phyloP scores from a whole-genome alignment of 2,113 vertebrate genomes.

The Capra hircus region DNA sequence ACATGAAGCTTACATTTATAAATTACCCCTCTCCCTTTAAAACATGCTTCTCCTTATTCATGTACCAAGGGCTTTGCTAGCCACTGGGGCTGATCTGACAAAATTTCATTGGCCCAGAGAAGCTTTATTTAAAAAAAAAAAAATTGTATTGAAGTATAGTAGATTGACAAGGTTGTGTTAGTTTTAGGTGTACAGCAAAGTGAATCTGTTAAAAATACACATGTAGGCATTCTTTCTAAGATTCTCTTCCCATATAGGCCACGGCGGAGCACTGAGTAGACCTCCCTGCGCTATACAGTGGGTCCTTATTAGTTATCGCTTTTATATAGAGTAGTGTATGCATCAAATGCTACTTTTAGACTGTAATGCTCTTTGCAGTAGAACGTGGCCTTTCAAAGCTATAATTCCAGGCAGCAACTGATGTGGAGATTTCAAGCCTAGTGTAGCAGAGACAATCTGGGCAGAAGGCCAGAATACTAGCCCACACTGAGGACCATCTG shows the following conservation, averaged over 20 bases:
- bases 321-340: background rate
- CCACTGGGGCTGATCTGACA: background rate
- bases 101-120: background rate
- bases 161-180: background rate
- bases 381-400: background rate
- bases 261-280: rapidly evolving
- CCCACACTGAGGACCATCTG: background rate
- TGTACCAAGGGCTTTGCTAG: background rate
- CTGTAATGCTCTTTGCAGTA: background rate
- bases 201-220: background rate
- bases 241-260: background rate
- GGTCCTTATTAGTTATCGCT: background rate
- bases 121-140: background rate
- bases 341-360: background rate
- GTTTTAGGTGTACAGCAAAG: background rate
- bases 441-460: background rate
- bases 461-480: too few species aligned
- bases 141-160: background rate
- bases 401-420: background rate
- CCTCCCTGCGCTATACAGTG: background rate
- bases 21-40: background rate
- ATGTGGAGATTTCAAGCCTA: background rate
- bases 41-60: background rate
- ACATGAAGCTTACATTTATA: background rate
- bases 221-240: background rate